Conservation (phyloP, 2,888 invertebrate genomes). For the Leptinotarsa juncta region DNA sequence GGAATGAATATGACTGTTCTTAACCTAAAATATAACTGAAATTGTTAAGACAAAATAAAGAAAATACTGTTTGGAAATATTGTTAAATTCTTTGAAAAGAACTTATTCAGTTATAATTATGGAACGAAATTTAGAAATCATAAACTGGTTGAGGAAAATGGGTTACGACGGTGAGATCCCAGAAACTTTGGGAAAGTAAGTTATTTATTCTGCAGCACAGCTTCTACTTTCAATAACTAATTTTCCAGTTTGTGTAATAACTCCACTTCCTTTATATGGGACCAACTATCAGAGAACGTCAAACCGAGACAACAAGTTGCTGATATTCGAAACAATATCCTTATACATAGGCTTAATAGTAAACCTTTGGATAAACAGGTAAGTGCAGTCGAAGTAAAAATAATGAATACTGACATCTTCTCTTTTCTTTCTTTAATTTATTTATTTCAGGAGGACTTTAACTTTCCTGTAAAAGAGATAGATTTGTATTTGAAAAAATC, state of each 20-base stretch:
- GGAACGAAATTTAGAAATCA: conserved; percentile 41
- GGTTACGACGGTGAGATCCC: conserved; percentile 51
- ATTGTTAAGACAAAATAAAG: neutral
- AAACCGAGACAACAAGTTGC: conserved; percentile 46
- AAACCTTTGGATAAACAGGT: conserved; percentile 47
- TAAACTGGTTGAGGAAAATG: conserved; percentile 48
- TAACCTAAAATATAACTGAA: neutral
- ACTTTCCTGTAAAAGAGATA: conserved; percentile 46
- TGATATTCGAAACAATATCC: conserved; percentile 45
- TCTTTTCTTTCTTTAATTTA: neutral
- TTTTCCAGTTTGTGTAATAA: conserved; percentile 49
- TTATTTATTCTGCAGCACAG: conserved; percentile 6
- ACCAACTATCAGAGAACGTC: conserved; percentile 48
- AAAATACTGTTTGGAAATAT: neutral
- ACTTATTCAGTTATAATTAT: conserved; percentile 25
- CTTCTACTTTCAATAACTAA: neutral
- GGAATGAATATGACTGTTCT: no score
- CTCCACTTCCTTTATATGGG: conserved; percentile 51
- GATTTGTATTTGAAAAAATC: conserved; percentile 42
- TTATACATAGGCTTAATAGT: conserved; percentile 46
- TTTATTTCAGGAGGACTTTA: conserved; percentile 45
- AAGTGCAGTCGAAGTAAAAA: neutral
- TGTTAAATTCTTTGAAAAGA: neutral
- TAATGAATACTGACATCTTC: no score
- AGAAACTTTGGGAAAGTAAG: conserved; percentile 44